Evolutionary conservation across 2,797 vertebrate genomes (phyloP), one percentile per base, ranked within the genome.

Genomic region (Caiman crocodilus): DNA sequence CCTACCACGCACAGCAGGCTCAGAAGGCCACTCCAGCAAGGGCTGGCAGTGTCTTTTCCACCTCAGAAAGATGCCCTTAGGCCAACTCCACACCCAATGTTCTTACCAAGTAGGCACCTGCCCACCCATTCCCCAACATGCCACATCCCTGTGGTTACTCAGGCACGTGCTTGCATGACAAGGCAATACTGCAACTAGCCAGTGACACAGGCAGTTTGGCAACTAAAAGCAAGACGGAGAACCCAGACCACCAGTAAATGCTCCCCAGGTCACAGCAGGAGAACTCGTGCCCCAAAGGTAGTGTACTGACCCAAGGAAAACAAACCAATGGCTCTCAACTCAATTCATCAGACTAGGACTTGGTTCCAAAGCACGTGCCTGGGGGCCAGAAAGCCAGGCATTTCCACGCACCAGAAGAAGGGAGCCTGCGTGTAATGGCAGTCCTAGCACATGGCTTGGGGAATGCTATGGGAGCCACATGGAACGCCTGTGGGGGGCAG

Each of bases 1-100:
- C 82, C 58, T 73, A 86, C 82, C 89, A 93, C 87, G 85, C 74
- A 60, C 90, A 28, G 88, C 79, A 91, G 78, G 84, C 84, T 93
- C 61, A 61, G 67, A 17, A 0, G 76, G 26, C 74, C 23, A 17
- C 81, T 23, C 82, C 25, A 35, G 67, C n/a, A 18, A 93, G 60
- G 63, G 77, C 84, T 3, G 17, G 50, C 30, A 28, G 60, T 30
- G 57, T 20, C 32, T 90, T 84, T 71, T 15, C 2, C 83, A 71
- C 83, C 81, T 92, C 69, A 82, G 77, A 81, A 74, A 60, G 13
- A 84, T 59, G 21, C 81, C 25, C 57, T 90, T 42, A 25, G 63
- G 25, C 50, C 75, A 30, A 28, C 32, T 95, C 84, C 80, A 30
- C 67, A 85, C 18, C 64, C 35, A 61, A 84, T 73, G 23, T 11